phyloP scores from a whole-genome alignment of 2,797 vertebrate genomes.

The Holocentrus rufus region DNA sequence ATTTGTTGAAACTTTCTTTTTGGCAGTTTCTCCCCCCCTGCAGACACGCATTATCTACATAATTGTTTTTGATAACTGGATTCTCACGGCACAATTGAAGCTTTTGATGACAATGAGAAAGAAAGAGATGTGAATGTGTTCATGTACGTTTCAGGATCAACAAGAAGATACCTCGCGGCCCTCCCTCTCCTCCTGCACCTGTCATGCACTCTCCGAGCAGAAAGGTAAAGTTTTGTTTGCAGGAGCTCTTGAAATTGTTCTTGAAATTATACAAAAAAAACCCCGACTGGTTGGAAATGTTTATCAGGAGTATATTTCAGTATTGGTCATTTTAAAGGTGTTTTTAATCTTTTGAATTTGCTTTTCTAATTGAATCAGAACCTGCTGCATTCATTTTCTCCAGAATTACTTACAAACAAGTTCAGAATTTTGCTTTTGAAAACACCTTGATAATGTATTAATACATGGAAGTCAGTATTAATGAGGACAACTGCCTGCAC shows the following conservation, averaged over 20 bases:
- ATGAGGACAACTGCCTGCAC: background rate
- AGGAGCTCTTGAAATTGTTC: background rate
- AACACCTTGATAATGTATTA: background rate
- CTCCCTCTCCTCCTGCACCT: conserved; percentile 96
- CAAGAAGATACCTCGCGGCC: conserved; percentile 98
- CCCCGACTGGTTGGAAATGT: background rate
- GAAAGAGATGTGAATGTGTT: background rate
- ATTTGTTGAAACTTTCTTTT: no score
- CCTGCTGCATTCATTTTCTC: background rate
- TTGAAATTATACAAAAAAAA: background rate
- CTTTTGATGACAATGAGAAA: background rate
- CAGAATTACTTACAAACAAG: background rate
- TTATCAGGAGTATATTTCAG: no score
- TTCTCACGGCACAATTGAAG: background rate
- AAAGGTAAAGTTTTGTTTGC: conserved; percentile 84
- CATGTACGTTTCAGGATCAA: conserved; percentile 87
- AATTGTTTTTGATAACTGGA: no score
- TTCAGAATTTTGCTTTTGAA: background rate
- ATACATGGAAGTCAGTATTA: background rate
- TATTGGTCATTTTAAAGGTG: background rate
- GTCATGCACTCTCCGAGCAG: conserved; percentile 99
- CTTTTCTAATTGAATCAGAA: background rate
- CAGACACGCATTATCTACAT: no score
- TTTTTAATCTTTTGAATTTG: background rate
- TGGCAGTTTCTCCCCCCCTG: no score